A percentile compares a stretch with the other conserved stretches of the same genome.
These are phyloP conservation scores for Anodontia alba DNA, from an alignment of 2,888 invertebrate species.

Conservation along the genomic window DNA sequence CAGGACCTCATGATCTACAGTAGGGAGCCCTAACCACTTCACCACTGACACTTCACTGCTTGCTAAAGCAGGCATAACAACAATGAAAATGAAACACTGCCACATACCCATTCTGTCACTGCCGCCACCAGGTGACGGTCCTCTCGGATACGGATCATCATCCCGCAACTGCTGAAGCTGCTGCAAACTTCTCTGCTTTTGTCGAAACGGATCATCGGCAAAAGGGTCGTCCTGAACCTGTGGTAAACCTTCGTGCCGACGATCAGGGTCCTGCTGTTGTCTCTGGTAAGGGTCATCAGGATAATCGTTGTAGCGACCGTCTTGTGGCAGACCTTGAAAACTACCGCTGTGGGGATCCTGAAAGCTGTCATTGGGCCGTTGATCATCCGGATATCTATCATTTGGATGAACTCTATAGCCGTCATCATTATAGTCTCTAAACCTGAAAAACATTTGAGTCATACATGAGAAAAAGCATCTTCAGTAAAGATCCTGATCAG, in stretches of 20 bases:
- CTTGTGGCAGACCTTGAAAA: constrained; percentile 37
- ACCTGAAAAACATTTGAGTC: constrained; percentile 11
- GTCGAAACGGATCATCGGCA: constrained; percentile 79
- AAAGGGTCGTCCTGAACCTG: constrained; percentile 77
- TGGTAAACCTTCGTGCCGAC: constrained; percentile 76
- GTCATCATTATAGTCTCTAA: constrained; percentile 43
- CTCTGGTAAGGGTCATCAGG: constrained; percentile 9
- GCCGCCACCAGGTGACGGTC: constrained; percentile 61
- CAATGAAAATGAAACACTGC: too few relatives aligned
- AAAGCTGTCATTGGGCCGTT: constrained; percentile 58
- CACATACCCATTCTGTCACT: constrained; percentile 63
- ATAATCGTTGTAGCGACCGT: neutral
- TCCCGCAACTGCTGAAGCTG: constrained; percentile 54
- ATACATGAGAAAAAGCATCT: too few relatives aligned
- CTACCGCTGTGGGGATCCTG: constrained; percentile 44
- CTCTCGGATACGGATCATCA: constrained; percentile 69
- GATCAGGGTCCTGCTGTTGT: constrained; percentile 50
- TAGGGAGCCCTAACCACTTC: too few relatives aligned
- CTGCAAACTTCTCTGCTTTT: constrained; percentile 63
- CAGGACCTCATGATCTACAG: too few relatives aligned
- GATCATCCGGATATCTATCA: constrained; percentile 58
- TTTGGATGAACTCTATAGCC: constrained; percentile 56
- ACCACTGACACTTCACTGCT: too few relatives aligned
- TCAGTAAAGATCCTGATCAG: too few relatives aligned
- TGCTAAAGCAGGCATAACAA: too few relatives aligned